Evolutionary conservation across 2,113 vertebrate species (phyloP).

Genomic region (Carassius gibelio): DNA sequence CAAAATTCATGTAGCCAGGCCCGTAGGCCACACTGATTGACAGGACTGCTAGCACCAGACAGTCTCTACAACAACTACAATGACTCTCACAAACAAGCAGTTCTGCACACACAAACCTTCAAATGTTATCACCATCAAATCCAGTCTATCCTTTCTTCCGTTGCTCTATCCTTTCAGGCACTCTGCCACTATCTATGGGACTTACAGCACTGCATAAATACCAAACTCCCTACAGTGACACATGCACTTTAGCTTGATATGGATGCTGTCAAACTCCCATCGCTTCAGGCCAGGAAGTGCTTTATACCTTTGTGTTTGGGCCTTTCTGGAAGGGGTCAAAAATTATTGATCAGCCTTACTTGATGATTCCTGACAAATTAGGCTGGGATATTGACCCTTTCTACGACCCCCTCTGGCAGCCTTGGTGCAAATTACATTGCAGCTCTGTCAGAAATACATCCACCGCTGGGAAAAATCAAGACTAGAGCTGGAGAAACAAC

Average conservation of each 20-base stretch:
- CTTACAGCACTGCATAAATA: conserved; percentile 60
- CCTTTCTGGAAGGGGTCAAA: conserved; percentile 44
- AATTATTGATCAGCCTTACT: conserved; percentile 52
- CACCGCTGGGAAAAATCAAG: conserved; percentile 45
- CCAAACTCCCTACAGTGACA: conserved; percentile 60
- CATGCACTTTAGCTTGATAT: conserved; percentile 60
- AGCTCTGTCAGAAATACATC: conserved; percentile 43
- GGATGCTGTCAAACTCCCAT: conserved; percentile 50
- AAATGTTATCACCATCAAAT: conserved; percentile 60
- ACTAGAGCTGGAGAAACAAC: conserved; percentile 9
- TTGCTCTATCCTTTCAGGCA: conserved; percentile 53
- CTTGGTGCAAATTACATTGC: conserved; percentile 38
- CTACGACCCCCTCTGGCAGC: conserved; percentile 44
- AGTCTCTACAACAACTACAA: conserved; percentile 12
- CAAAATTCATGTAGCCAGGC: background rate
- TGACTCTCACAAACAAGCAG: conserved; percentile 26
- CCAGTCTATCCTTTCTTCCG: conserved; percentile 50
- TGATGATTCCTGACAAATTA: conserved; percentile 57
- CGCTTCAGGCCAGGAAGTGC: conserved; percentile 47
- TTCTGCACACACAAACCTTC: conserved; percentile 35
- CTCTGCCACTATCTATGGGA: conserved; percentile 55
- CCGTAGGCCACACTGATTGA: conserved; percentile 12
- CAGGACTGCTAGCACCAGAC: conserved; percentile 13
- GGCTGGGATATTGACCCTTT: conserved; percentile 49
- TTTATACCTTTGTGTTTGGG: conserved; percentile 51